Evolutionary conservation across 2,888 invertebrate genomes (phyloP), one percentile per base, ranked within the genome.

Genomic region (Eucera pruinosa): DNA sequence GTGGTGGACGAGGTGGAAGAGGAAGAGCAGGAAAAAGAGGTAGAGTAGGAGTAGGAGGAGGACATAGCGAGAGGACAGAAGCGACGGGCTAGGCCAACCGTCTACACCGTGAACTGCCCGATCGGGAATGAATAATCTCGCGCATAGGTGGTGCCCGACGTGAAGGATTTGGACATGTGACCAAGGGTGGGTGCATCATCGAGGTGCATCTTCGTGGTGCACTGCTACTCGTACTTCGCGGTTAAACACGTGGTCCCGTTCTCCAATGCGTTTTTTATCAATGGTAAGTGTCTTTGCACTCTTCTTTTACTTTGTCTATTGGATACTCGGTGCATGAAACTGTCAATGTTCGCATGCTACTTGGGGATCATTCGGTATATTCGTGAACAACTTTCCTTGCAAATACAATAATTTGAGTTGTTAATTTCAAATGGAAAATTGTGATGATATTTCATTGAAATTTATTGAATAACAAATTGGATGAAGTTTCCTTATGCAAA

Each of bases 41-140:
- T 60, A 61, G 60, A 69, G 58, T 52, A 66, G 60, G 58, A 70
- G 64, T 64, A 60, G 72, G 68, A 57, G 78, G 81, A 83, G 68
- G 76, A 73, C 71, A 58, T 66, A 70, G 71, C 71, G 77, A 79
- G 79, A 81, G 75, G 82, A 78, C 75, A 84, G 78, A 84, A 86
- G 87, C 82, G 78, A 86, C 82, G 83, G 87, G 85, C 79, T 85
- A 83, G 85, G 83, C 78, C 77, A 83, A 76, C 71, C 78, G 84
- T 85, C 70, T 81, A 68, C 75, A 81, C 78, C 76, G 73, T 67
- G 78, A 79, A 58, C 65, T 48, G 77, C 54, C 50, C 65, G 81
- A 81, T 81, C 75, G 60, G 78, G 75, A 76, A 83, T 85, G 82
- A 79, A 79, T 76, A 71, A 81, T 72, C 75, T 71, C 72, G 78